Conservation (phyloP, 2,888 invertebrate species). For the Philonicus albiceps region DNA sequence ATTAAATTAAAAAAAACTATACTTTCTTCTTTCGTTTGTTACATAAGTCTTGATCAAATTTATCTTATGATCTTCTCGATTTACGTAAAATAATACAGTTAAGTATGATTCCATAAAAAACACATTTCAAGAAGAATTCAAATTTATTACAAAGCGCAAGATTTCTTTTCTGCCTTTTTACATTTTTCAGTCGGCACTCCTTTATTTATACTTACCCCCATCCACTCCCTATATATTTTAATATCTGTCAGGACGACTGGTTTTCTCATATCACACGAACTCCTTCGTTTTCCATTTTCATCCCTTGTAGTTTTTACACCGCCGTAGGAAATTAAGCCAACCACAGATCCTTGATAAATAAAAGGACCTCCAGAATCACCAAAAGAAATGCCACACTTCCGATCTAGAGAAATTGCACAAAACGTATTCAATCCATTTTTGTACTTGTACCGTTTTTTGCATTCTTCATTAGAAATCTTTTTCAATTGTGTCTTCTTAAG, state of each 20-base stretch:
- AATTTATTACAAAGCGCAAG: neutral
- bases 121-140: neutral
- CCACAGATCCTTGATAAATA: neutral
- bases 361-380: conserved; percentile 1
- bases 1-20: no score
- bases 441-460: neutral
- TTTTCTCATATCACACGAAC: neutral
- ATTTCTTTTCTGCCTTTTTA: neutral
- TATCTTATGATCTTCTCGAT: no score
- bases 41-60: no score
- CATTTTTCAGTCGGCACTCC: neutral
- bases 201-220: neutral
- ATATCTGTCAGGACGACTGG: neutral
- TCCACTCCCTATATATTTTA: neutral
- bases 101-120: no score
- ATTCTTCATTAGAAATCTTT: neutral
- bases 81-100: no score
- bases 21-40: neutral
- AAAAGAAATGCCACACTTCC: neutral
- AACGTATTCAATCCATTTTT: neutral
- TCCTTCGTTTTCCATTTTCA: neutral
- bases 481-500: neutral
- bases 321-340: neutral
- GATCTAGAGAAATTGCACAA: neutral
- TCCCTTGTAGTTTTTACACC: neutral